Evolutionary conservation across 2,797 vertebrate genomes (phyloP).

Genomic region (Hydrolagus colliei): DNA sequence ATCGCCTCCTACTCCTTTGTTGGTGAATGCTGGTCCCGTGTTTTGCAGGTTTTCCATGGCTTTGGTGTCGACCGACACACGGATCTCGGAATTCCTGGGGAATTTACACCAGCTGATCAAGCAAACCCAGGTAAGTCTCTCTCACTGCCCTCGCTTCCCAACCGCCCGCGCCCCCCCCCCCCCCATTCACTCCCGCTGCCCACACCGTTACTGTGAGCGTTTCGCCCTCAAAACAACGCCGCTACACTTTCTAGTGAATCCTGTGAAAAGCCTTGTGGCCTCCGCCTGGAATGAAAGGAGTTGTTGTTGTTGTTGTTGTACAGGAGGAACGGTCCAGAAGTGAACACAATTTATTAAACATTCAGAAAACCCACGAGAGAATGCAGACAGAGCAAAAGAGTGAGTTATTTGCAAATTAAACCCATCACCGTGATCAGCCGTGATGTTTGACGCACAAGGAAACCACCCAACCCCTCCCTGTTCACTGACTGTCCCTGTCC

Average conservation of each 20-base stretch:
- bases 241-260: neutral
- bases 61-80: conserved; percentile 76
- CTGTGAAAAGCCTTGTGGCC: no score
- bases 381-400: conserved; percentile 27
- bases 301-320: no score
- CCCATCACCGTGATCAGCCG: no score
- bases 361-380: conserved; percentile 19
- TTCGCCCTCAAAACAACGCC: neutral
- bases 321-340: conserved; percentile 4
- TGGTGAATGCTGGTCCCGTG: no score
- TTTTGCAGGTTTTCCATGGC: conserved; percentile 45
- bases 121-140: conserved; percentile 70
- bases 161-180: neutral
- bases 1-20: no score
- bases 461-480: no score
- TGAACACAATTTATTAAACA: conserved; percentile 2
- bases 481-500: neutral
- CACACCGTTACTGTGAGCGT: no score
- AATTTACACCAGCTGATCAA: conserved; percentile 86
- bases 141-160: conserved; percentile 21
- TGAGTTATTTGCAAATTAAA: neutral
- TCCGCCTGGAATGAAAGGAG: no score
- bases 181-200: neutral
- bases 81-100: conserved; percentile 75
- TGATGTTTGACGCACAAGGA: no score